Evolutionary conservation across 2,888 invertebrate species (phyloP).

Genomic region (Elysia crispata): DNA sequence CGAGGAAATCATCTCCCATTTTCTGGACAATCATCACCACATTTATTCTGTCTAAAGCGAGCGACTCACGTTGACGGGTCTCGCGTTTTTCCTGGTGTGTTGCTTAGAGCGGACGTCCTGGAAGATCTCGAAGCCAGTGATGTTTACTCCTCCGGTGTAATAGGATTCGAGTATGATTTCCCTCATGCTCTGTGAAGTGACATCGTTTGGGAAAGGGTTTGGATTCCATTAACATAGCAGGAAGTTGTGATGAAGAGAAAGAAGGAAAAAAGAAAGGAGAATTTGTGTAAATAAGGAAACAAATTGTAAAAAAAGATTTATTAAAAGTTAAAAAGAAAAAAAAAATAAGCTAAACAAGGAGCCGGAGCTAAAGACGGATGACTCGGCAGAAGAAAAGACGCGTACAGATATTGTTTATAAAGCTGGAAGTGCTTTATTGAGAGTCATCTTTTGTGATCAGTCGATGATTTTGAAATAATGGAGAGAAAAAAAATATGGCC

Average conservation of each 20-base stretch:
- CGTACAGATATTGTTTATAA: too few relatives aligned
- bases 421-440: too few relatives aligned
- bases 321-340: background rate
- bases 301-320: background rate
- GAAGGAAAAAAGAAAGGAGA: background rate
- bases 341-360: too few relatives aligned
- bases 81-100: slow-evolving; percentile 89
- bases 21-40: background rate
- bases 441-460: too few relatives aligned
- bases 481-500: too few relatives aligned
- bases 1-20: too few relatives aligned
- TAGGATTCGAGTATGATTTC: slow-evolving; percentile 94
- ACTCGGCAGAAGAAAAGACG: too few relatives aligned
- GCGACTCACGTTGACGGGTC: slow-evolving; percentile 88
- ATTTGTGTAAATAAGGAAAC: background rate
- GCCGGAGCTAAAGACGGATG: too few relatives aligned
- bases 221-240: too few relatives aligned
- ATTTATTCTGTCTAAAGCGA: background rate
- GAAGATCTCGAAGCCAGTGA: slow-evolving; percentile 89
- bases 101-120: slow-evolving; percentile 18
- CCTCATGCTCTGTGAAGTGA: slow-evolving; percentile 86
- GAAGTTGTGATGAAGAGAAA: background rate
- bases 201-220: background rate
- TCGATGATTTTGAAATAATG: too few relatives aligned
- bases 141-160: slow-evolving; percentile 94